Evolutionary conservation across 2,113 vertebrate species (phyloP), one percentile per base, ranked within the genome.

Genomic region (Sinocyclocheilus grahami): DNA sequence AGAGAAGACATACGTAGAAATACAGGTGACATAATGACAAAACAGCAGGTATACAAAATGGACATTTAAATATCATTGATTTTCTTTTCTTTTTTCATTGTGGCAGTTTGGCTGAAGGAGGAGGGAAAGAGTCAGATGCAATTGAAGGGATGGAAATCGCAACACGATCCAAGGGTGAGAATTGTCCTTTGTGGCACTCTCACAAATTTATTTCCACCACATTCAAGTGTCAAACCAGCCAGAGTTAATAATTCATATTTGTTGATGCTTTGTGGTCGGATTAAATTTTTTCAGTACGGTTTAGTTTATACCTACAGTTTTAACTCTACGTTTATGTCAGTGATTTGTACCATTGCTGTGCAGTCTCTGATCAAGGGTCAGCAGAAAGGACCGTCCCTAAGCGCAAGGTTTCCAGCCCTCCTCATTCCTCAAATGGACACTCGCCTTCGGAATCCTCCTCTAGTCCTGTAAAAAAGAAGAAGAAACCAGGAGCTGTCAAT

Each of bases 401-500:
- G 92, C 95, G 98, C 87, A 99, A 97, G 91, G 96, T 97, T 79
- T 96, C 97, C 37, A 99, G 97, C 92, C 97, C 97, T 60, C 97
- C 97, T 39, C 97, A 97, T 90, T 99, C 98, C 33, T 99, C 98
- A 87, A 99, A 99, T 77, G 97, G 97, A 79, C 97, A 99, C 91
- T 99, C 97, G 0, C 97, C 98, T 13, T 95, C 97, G 86, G 98
- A 99, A 91, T 90, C 96, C 4, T 97, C 97, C 5, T 94, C 96
- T 10, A 97, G 96, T 89, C 97, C 97, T 30, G 92, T 96, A 86
- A 99, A 98, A 95, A 99, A 98, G 96, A 99, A 99, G 95, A 99
- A 98, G 95, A 99, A 98, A 93, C 98, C 98, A 22, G 98, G 98
- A 86, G 95, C 97, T 82, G 93, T 99, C 83, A 95, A 96, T 93